Conservation (phyloP, 2,888 invertebrate species). For the Mythimna albipuncta region DNA sequence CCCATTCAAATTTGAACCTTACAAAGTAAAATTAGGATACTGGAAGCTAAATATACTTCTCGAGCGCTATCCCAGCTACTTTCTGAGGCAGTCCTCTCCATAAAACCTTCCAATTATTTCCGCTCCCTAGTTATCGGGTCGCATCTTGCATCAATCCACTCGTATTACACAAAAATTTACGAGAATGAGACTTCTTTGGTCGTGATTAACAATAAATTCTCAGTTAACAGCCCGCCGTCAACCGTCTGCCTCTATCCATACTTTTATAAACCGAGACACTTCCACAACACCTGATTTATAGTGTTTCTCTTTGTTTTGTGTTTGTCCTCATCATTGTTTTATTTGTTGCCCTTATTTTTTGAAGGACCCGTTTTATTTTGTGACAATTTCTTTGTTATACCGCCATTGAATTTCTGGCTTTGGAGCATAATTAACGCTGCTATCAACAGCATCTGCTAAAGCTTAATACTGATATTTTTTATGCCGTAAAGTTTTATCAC, state of each 20-base stretch:
- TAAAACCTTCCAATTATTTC: conserved; percentile 86
- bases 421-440: conserved; percentile 66
- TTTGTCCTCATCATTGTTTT: conserved; percentile 76
- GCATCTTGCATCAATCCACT: conserved; percentile 85
- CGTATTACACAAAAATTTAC: conserved; percentile 87
- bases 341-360: conserved; percentile 70
- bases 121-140: conserved; percentile 81
- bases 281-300: conserved; percentile 82
- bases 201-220: conserved; percentile 86
- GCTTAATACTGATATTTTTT: conserved; percentile 44
- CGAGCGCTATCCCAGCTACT: conserved; percentile 61
- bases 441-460: conserved; percentile 65
- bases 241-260: conserved; percentile 76
- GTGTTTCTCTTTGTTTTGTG: conserved; percentile 76
- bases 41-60: conserved; percentile 61
- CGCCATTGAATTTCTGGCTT: conserved; percentile 64
- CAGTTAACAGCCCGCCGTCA: conserved; percentile 81
- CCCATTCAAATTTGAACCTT: conserved; percentile 69
- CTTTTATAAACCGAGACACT: conserved; percentile 75
- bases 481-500: conserved; percentile 33
- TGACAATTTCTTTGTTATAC: conserved; percentile 72
- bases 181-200: conserved; percentile 80
- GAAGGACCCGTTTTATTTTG: conserved; percentile 66
- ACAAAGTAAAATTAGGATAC: conserved; percentile 63
- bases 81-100: conserved; percentile 71